phyloP scores from a whole-genome alignment of 2,113 vertebrate species.

The Holacanthus passer region DNA sequence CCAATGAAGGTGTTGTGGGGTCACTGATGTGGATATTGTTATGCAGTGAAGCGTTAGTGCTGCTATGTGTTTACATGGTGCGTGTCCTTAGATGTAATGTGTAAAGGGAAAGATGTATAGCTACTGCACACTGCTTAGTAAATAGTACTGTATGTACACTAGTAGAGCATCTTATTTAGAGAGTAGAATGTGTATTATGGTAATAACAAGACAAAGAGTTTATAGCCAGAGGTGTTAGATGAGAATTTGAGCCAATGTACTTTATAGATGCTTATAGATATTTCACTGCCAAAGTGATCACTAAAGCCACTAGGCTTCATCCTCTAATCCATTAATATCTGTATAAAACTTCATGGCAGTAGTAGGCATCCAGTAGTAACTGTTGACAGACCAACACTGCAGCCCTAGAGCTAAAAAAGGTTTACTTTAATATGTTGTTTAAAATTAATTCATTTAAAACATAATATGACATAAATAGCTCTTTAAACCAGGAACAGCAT shows the following conservation, averaged over 20 bases:
- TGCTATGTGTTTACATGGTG: background rate
- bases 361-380: no score
- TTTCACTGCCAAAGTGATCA: no score
- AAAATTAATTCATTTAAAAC: no score
- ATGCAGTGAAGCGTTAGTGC: no score
- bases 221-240: background rate
- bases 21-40: background rate
- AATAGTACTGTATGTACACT: background rate
- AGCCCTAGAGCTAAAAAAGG: no score
- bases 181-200: no score
- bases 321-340: background rate
- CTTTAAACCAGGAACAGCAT: no score
- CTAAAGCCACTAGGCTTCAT: no score
- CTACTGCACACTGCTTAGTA: background rate
- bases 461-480: no score
- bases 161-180: background rate
- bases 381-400: no score
- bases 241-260: background rate
- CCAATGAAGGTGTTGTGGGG: background rate
- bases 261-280: no score
- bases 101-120: background rate
- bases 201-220: background rate
- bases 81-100: background rate
- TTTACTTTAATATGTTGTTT: no score
- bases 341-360: background rate